Base-by-base conservation (phyloP, 1,140 invertebrate genomes). In the Plectrocnemia conspersa region DNA sequence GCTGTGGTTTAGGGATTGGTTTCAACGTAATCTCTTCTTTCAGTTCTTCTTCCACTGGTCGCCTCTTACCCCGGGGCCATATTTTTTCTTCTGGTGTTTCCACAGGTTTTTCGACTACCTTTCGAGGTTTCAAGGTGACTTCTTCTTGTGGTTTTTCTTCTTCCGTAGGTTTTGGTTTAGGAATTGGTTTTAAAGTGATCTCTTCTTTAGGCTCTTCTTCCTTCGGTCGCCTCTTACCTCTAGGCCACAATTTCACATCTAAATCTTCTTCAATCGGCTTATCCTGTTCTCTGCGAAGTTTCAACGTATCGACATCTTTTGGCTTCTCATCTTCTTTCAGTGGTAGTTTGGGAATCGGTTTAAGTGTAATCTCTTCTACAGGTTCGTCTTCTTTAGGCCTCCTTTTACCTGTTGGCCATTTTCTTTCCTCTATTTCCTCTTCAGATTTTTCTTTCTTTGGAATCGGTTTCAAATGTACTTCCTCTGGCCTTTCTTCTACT, bases 361-460 rank as follows among this genome's bases (percentile, higher is more conserved):
- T 61, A 11, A 62, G 38, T 24, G 57, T 45, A 40, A 59, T 63
- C 55, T 60, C 63, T 40, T 69, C 64, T 42, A 72, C 68, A 22
- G 65, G 55, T 56, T 64, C 57, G 59, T 70, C 68, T 60, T 69
- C 66, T 21, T 69, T 64, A 22, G 68, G 63, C n/a, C 65, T 66
- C 47, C 66, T 65, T 58, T 72, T 73, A 38, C 71, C 72, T 33
- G 62, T 67, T 10, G 68, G 72, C 69, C 72, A 72, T 41, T 68
- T 61, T 52, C 68, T 68, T 55, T 65, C 65, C 58, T 69, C 70
- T 1, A 68, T 57, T 47, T 69, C 63, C 19, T 64, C 48, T 62
- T 71, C 62, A 1, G 55, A 48, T 45, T 52, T 45, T 24, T 57
- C 55, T 48, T 56, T 56, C 48, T 55, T 52, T 11, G 21, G 44